These are phyloP conservation scores for Podabrus alpinus DNA, from an alignment of 2,888 invertebrate species.

Conservation along the genomic window DNA sequence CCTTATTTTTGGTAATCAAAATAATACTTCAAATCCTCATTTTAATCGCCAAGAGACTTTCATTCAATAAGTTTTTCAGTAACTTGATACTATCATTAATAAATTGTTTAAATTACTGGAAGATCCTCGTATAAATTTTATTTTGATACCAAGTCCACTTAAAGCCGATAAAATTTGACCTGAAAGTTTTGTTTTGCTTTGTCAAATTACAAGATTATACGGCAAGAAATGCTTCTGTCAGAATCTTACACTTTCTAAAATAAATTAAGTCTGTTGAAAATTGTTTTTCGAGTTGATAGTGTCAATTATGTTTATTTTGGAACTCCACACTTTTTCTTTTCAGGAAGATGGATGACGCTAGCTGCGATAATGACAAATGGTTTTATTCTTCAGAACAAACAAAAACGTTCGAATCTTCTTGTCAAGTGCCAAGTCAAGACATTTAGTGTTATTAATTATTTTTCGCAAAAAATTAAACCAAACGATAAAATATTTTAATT, in stretches of 20 bases:
- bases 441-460: not conserved
- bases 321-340: not conserved
- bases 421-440: not conserved
- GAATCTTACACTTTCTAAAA: not conserved
- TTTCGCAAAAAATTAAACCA: not conserved
- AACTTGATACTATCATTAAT: no score
- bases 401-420: not conserved
- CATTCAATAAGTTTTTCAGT: no score
- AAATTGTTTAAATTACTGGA: not conserved
- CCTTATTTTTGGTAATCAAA: no score
- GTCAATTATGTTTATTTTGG: not conserved
- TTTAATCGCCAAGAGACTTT: no score
- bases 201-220: not conserved
- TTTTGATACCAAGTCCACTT: not conserved
- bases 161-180: not conserved
- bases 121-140: not conserved
- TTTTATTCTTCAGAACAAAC: not conserved
- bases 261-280: not conserved
- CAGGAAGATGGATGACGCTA: not conserved
- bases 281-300: not conserved
- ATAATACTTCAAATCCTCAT: no score
- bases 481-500: no score
- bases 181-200: not conserved
- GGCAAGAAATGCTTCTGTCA: no score
- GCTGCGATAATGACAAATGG: not conserved